phyloP scores from a whole-genome alignment of 2,888 invertebrate genomes.

The Pegoplata infirma region DNA sequence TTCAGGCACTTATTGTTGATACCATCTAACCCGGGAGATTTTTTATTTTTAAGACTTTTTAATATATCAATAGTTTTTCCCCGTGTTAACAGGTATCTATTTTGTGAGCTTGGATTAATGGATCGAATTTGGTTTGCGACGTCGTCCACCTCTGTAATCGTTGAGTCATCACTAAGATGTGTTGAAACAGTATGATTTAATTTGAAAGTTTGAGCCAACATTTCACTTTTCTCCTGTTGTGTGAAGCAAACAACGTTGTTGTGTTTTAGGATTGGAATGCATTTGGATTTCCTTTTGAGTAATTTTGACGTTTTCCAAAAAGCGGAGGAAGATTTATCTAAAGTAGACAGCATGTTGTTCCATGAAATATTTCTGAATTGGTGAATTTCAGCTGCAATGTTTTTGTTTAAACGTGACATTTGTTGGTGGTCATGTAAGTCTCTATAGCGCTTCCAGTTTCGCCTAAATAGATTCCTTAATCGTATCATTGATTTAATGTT shows the following conservation, averaged over 20 bases:
- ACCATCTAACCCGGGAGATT: too few species aligned
- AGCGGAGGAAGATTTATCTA: too few species aligned
- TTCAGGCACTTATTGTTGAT: too few species aligned
- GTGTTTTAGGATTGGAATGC: neutral
- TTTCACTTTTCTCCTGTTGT: neutral
- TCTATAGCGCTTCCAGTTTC: neutral
- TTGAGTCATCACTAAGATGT: neutral
- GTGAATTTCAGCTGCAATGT: too few species aligned
- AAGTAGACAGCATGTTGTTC: too few species aligned
- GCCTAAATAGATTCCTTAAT: neutral
- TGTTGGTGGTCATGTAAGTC: neutral
- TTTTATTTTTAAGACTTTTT: neutral
- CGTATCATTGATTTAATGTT: neutral
- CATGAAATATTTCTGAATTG: too few species aligned
- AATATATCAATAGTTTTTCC: neutral
- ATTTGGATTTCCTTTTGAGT: too few species aligned
- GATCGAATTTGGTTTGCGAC: neutral
- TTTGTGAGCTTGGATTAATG: neutral
- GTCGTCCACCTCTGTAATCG: neutral
- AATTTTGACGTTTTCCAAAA: too few species aligned
- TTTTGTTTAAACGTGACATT: too few species aligned
- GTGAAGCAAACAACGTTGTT: neutral
- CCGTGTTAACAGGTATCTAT: neutral
- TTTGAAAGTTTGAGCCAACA: neutral
- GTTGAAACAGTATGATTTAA: neutral